Base-by-base conservation (phyloP, 2,888 invertebrate species). In the Bombylius discolor region DNA sequence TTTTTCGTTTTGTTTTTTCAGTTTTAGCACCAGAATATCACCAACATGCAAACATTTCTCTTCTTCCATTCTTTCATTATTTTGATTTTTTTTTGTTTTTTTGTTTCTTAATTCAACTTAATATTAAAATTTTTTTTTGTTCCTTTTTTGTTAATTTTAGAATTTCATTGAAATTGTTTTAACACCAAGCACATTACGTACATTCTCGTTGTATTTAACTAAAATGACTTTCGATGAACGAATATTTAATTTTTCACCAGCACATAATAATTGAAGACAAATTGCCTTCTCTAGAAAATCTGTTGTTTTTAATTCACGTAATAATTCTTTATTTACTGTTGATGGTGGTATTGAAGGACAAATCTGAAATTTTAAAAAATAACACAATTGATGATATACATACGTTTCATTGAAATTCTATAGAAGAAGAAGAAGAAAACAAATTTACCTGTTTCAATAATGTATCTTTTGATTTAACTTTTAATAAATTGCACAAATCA, bases 151-250 rank as follows among this genome's bases (percentile, higher is more conserved):
- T 36, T 36, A 36, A 53, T 59, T 61, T 69, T 79, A 79, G 78
- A 81, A 80, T 76, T 81, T 79, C 73, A 89, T 82, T 62, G 83
- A 75, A 62, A 85, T 81, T 60, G 83, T 84, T 75, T 90, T 89
- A 58, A 90, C 85, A 70, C 86, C 88, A 66, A 91, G 79, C 69
- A 91, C 79, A 74, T 87, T 85, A 66, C 82, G 81, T 63, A 92
- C 85, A 71, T 84, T 86, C 67, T 90, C 89, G 64, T 89, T 90
- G 76, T 90, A 89, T 69, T 85, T 82, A 62, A 92, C 84, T 56
- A 92, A 81, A 53, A 85, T 82, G 64, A 90, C 85, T 72, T 89
- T 89, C 51, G 88, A 86, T 48, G 86, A 85, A 57, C 88, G 81
- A 56, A 87, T 82, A 70, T 88, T 89, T 59, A 89, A 79, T 68